These are phyloP conservation scores for Lontra canadensis DNA, from an alignment of 2,113 vertebrate species.

Conservation along the genomic window DNA sequence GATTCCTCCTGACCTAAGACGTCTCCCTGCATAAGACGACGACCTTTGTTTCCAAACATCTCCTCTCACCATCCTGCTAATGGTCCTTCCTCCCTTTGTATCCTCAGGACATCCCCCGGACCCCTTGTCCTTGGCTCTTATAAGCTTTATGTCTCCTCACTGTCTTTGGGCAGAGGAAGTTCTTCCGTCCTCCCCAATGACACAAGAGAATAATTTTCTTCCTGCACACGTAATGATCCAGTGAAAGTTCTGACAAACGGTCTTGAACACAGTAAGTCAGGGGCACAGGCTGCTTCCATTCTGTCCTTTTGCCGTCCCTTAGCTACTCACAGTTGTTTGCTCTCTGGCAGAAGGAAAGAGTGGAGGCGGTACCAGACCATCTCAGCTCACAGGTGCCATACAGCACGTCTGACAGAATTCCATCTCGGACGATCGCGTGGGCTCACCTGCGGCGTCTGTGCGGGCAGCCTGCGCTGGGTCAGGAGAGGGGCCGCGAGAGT, in stretches of 20 bases:
- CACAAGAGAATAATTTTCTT: too few species aligned
- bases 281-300: background rate
- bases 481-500: background rate
- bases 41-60: background rate
- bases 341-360: background rate
- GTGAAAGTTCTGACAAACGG: background rate
- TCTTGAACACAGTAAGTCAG: background rate
- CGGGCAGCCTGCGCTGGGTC: background rate
- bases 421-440: background rate
- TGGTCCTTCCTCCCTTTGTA: background rate
- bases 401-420: background rate
- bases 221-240: background rate
- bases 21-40: background rate
- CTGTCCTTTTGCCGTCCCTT: background rate
- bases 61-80: background rate
- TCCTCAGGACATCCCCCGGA: background rate
- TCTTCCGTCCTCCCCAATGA: too few species aligned
- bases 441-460: background rate
- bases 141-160: background rate
- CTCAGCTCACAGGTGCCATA: background rate
- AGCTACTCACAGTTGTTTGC: background rate
- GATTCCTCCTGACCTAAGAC: background rate
- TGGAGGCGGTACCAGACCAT: background rate
- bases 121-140: background rate
- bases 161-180: background rate